These are phyloP conservation scores for Sardina pilchardus DNA, from an alignment of 2,113 vertebrate species.

Conservation along the genomic window DNA sequence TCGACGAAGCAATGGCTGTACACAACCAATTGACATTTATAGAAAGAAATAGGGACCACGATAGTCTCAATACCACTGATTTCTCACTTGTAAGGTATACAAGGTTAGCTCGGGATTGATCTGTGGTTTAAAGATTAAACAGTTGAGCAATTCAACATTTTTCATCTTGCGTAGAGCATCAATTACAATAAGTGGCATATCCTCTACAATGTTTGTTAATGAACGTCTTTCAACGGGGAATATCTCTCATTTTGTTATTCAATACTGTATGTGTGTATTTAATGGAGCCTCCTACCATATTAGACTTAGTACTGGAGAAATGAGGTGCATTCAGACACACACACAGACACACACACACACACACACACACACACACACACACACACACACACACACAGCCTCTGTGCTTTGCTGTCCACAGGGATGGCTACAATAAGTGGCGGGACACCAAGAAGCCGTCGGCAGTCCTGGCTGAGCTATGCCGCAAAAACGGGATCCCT, in stretches of 20 bases:
- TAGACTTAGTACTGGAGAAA: neutral
- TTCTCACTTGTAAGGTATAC: neutral
- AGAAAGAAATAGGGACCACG: neutral
- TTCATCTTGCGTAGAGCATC: neutral
- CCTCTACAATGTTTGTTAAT: neutral
- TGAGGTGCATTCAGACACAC: constrained; percentile 1
- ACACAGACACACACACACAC: constrained; percentile 14
- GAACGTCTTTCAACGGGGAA: neutral
- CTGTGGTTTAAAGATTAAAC: neutral
- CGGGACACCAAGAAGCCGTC: constrained; percentile 84
- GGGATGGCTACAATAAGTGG: constrained; percentile 87
- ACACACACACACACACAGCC: constrained; percentile 17
- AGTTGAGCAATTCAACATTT: neutral
- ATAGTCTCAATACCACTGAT: neutral
- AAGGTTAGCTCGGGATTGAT: neutral
- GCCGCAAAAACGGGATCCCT: constrained; percentile 79
- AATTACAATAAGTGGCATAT: neutral
- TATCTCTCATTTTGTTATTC: neutral
- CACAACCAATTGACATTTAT: neutral
- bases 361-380: constrained; percentile 14
- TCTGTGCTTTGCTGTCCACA: constrained; percentile 54
- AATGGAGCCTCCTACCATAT: neutral
- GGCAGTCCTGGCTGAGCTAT: constrained; percentile 83
- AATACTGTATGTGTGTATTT: neutral
- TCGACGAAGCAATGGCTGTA: neutral